Evolutionary conservation across 92 coral and sea anemone species (phyloP).

Genomic region (Porites divaricata): DNA sequence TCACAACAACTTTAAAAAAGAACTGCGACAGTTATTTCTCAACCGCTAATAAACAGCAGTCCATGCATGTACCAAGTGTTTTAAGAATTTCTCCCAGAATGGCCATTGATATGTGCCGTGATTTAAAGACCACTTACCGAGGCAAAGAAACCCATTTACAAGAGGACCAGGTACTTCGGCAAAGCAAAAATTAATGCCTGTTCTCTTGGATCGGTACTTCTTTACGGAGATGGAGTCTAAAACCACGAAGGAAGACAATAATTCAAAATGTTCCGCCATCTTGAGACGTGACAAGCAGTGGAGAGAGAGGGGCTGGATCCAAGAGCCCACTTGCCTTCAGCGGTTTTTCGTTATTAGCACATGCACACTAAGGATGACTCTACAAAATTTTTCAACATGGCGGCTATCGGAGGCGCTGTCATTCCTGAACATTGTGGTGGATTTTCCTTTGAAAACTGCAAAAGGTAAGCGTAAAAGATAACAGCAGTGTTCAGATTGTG

Average conservation of each 20-base stretch:
- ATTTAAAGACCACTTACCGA: constrained; percentile 62
- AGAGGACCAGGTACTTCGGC: constrained; percentile 97
- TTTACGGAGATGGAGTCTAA: constrained; percentile 79
- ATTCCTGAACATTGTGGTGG: constrained; percentile 81
- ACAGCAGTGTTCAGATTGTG: neutral
- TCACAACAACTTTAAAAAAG: no score
- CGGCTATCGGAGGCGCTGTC: constrained; percentile 85
- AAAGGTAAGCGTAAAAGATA: constrained; percentile 61
- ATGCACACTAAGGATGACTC: constrained; percentile 58
- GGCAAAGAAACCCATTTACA: constrained; percentile 93
- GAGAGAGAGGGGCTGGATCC: constrained; percentile 5
- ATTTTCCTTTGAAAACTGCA: constrained; percentile 95
- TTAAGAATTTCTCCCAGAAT: neutral
- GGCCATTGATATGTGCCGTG: neutral
- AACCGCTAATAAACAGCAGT: no score
- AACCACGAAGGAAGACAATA: constrained; percentile 77
- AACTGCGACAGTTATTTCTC: no score
- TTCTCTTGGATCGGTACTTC: constrained; percentile 90
- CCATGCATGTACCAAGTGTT: neutral
- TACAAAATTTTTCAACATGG: constrained; percentile 89
- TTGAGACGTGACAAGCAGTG: constrained; percentile 20
- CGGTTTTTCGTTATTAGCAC: constrained; percentile 12
- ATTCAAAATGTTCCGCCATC: constrained; percentile 94
- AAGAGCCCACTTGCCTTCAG: constrained; percentile 13
- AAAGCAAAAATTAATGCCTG: constrained; percentile 92